phyloP scores from a whole-genome alignment of 2,113 vertebrate species.

The Pelodiscus sinensis region DNA sequence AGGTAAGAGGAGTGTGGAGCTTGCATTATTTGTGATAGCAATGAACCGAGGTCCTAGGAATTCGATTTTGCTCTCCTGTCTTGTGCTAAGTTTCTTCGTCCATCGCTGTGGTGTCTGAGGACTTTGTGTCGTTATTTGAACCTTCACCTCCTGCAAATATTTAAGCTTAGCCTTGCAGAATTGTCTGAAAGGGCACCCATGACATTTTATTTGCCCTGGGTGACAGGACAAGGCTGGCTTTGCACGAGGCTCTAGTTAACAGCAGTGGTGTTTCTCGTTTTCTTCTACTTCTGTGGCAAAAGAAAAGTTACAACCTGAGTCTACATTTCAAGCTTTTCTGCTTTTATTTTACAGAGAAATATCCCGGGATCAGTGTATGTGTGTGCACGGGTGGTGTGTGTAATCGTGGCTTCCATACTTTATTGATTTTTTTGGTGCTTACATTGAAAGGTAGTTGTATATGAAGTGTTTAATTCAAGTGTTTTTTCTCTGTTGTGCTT shows the following conservation, averaged over 20 bases:
- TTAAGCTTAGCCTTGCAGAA: not conserved
- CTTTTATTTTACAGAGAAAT: not conserved
- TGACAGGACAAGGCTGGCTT: not conserved
- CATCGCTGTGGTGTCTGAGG: not conserved
- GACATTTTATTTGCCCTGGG: not conserved
- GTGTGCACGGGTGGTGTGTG: not conserved
- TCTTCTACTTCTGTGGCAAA: not conserved
- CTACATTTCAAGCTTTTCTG: slow-evolving; percentile 20
- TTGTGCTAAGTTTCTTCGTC: not conserved
- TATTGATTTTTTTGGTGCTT: not conserved
- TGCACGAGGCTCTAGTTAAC: not conserved
- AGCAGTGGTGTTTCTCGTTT: not conserved
- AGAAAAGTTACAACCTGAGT: not conserved
- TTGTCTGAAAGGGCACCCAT: not conserved
- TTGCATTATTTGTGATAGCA: not conserved
- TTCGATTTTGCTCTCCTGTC: not conserved
- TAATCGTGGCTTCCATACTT: not conserved
- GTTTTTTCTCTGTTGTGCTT: slow-evolving; percentile 37
- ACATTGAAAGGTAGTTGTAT: not conserved
- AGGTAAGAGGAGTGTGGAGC: slow-evolving; percentile 58
- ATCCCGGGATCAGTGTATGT: not conserved
- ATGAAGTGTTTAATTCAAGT: not conserved
- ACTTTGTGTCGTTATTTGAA: not conserved
- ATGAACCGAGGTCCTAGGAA: not conserved
- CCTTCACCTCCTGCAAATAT: slow-evolving; percentile 1